Base-by-base conservation (phyloP, 2,888 invertebrate species). In the Drosophila algonquin region DNA sequence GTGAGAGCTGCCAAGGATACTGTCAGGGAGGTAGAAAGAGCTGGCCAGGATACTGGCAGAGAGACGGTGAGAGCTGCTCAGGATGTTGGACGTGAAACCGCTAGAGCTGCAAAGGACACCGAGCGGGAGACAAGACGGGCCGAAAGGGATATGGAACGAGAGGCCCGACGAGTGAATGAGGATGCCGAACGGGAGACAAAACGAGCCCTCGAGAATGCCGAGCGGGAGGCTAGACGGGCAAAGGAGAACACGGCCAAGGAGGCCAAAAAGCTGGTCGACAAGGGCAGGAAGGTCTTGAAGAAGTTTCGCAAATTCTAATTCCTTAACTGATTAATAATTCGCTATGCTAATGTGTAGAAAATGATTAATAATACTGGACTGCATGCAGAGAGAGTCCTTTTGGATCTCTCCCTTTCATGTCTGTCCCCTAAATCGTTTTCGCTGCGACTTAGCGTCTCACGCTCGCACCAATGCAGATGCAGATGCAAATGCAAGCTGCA, bases 291-390 rank as follows among this genome's bases (percentile, higher is more conserved):
- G 14, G 9, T 61, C 16, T 40, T 14, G 30, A 68, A 65, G 53
- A 57, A 46, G 50, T 48, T 50, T 21, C 50, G 51, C n/a, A 46
- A 47, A 47, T 54, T 62, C 27, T 63, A 45, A 35, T 16, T 32
- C 47, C 47, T 63, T 63, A 59, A 58, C 45, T 47, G 35, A 58
- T 63, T 61, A 75, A 51, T 64, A 69, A 70, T 75, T 64, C 35
- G 54, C 60, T 63, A 68, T 70, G 52, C 40, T 53, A 60, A 63
- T 70, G 55, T 56, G 63, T 63, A 45, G 47, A 44, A 32, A 62
- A 72, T 73, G 48, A 72, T 72, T 72, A 72, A 72, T 72, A 72
- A 63, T 46, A 53, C 48, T 45, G 63, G 65, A 62, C 75, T 64
- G 64, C 68, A 61, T 75, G 75, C 70, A 56, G 71, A 59, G 72